Base-by-base conservation (phyloP, 2,888 invertebrate species). In the Arctia plantaginis region DNA sequence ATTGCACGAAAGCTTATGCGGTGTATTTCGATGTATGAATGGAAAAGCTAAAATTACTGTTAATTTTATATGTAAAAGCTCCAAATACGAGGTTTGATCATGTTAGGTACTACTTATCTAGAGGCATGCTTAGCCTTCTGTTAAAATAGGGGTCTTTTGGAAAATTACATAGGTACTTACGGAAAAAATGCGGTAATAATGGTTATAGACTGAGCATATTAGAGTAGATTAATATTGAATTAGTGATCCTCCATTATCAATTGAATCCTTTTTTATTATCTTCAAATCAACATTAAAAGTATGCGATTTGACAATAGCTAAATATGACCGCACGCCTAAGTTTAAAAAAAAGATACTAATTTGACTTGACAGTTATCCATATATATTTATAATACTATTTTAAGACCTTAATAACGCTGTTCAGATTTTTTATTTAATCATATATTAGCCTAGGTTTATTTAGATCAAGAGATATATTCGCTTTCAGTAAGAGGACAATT, bases 11-110 rank as follows among this genome's bases (percentile, higher is more conserved):
- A 77, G 73, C 75, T 77, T 76, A 73, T 71, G 75, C 15, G 27
- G 80, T 83, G 79, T 75, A 79, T 78, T 75, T 80, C 78, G 82
- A 81, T 75, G 74, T 71, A 77, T 76, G 77, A 68, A 81, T 23
- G 79, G 82, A 78, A 77, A 84, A 80, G 77, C 73, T 73, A 51
- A 77, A 85, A 85, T 82, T 85, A 83, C 79, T 66, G 75, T 76
- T 77, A 71, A 67, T 73, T 80, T 79, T 75, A 72, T 74, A 72
- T 47, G 39, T 64, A 35, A 65, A 74, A 71, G 66, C 71, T 67
- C 55, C 39, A 69, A 71, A 41, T 68, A 41, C 41, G 47, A 51
- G 47, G 35, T 70, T 73, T 55, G 27, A 55, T 72, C 35, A 13
- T 59, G 51, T 47, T 69, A 23, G 66, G 39, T 67, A 23, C 30